A percentile compares a stretch with the other conserved stretches of the same genome.
phyloP scores from a whole-genome alignment of 2,888 invertebrate genomes.

The Synergus gifuensis region DNA sequence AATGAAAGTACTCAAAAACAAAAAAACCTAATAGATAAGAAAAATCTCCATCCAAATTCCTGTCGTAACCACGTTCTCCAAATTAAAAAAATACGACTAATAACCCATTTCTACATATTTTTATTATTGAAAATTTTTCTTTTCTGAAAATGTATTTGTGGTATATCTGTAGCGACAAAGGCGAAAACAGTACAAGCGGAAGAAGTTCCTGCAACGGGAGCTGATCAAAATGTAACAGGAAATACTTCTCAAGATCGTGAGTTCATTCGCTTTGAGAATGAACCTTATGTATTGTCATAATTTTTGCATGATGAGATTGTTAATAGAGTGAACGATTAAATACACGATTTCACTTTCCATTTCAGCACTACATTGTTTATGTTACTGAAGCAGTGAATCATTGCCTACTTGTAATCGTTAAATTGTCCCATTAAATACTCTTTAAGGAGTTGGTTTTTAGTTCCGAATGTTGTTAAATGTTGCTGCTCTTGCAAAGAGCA shows the following conservation, averaged over 20 bases:
- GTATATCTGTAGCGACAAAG: conserved; percentile 68
- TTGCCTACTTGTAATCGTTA: neutral
- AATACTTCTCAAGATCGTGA: conserved; percentile 74
- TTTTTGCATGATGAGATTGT: conserved; percentile 52
- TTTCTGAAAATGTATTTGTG: neutral
- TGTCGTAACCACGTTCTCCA: no score
- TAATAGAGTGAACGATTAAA: conserved; percentile 43
- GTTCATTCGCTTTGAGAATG: conserved; percentile 73
- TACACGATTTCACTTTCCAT: conserved; percentile 42
- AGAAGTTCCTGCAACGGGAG: conserved; percentile 67
- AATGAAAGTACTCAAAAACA: neutral
- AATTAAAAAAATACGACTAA: no score
- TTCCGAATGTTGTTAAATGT: neutral
- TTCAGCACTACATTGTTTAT: neutral
- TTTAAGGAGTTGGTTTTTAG: neutral
- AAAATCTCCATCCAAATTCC: no score
- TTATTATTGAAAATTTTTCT: neutral
- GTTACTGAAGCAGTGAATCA: neutral
- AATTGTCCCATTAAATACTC: neutral
- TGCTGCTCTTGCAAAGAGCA: neutral
- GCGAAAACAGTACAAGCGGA: conserved; percentile 71
- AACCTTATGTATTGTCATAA: conserved; percentile 57
- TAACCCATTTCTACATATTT: neutral
- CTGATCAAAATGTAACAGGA: conserved; percentile 67
- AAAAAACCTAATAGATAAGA: no score